These are phyloP conservation scores for Acinonyx jubatus DNA, from an alignment of 2,113 vertebrate species.

Conservation along the genomic window DNA sequence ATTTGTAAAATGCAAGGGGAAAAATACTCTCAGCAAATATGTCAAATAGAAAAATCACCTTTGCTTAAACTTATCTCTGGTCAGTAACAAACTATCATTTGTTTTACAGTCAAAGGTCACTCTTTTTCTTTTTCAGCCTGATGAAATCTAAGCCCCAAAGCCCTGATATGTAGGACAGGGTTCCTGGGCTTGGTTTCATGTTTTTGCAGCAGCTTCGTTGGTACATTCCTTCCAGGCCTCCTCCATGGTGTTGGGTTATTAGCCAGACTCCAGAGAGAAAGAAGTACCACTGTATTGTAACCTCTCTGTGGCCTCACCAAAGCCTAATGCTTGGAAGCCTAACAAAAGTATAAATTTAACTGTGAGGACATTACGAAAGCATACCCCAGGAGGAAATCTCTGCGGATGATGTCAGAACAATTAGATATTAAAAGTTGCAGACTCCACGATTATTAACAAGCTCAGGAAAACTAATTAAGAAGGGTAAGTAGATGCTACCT, in stretches of 20 bases:
- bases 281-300: neutral
- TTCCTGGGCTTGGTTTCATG: neutral
- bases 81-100: neutral
- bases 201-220: neutral
- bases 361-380: conserved; percentile 56
- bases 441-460: neutral
- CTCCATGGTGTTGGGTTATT: neutral
- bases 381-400: conserved; percentile 58
- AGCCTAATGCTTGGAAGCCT: conserved; percentile 53
- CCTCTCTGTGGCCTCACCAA: conserved; percentile 6
- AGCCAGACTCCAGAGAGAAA: conserved; percentile 43
- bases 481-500: neutral
- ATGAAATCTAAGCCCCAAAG: neutral
- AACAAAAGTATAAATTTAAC: conserved; percentile 27
- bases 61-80: neutral
- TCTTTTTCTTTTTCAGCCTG: neutral
- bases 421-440: conserved; percentile 14
- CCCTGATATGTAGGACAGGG: neutral
- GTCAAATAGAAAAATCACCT: neutral
- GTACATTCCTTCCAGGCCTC: neutral
- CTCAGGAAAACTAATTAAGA: conserved; percentile 47
- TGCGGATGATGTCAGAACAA: conserved; percentile 10
- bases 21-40: neutral
- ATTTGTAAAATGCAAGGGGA: neutral
- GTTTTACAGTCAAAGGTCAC: neutral